Base-by-base conservation (phyloP, 2,888 invertebrate species). In the Griposia aprilina region DNA sequence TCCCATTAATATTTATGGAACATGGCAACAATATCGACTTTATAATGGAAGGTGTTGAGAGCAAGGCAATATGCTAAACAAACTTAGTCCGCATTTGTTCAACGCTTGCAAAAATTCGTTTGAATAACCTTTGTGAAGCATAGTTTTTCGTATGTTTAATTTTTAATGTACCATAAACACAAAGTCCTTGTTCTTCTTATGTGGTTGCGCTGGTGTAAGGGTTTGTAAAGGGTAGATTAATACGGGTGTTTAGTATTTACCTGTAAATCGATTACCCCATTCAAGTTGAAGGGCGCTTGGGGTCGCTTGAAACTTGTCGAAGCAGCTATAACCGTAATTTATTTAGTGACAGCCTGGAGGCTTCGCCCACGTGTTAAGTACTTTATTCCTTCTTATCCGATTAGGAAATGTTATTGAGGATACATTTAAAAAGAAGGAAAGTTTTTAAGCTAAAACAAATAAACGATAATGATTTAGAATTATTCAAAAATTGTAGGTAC, bases 1-100 rank as follows among this genome's bases (percentile, higher is more conserved):
- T 66, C 45, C 48, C 74, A 76, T 87, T 80, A 87, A 84, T 87
- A 86, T 86, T 55, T 79, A 87, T 80, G 75, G 69, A 66, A 67
- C 76, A 67, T n/a, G 60, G 72, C 45, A 76, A 76, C 62, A 63
- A 74, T 67, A 76, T 77, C 60, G 36, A 65, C 13, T 26, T 20
- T 13, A 72, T 72, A 59, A 83, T 73, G 60, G 81, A 72, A 71
- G 62, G 74, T 65, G n/a, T 52, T 41, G 30, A 48, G 70, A 63
- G 15, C 55, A 67, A 60, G 66, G 23, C 60, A 57, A 55, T 75
- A 67, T 69, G 72, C n/a, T 73, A 65, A 76, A 62, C 48, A 36
- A 36, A 67, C 52, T 30, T n/a, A 23, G 4, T 20, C 52, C 13
- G 20, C 50, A 65, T 80, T 78, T 63, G 80, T 57, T 60, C 60